Percentiles rank a stretch among this genome's conserved stretches.
These are phyloP conservation scores for Craniophora ligustri DNA, from an alignment of 2,888 invertebrate genomes.

Conservation along the genomic window DNA sequence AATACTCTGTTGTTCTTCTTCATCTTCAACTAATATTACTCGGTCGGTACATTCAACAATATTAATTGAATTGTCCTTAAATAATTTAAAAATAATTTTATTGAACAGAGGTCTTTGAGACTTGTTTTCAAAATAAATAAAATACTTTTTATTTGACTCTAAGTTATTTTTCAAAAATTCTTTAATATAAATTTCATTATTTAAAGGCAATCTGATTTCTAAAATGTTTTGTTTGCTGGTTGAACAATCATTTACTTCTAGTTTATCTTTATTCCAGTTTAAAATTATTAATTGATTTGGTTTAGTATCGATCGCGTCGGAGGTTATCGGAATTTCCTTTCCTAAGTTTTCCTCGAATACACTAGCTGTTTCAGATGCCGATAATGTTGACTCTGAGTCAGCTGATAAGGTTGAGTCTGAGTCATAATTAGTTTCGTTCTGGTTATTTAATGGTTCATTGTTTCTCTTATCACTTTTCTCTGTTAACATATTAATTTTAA, in stretches of 20 bases:
- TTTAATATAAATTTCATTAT: no score
- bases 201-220: slow-evolving; percentile 48
- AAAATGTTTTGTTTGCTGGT: slow-evolving; percentile 49
- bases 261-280: slow-evolving; percentile 43
- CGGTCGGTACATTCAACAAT: slow-evolving; percentile 51
- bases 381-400: background rate
- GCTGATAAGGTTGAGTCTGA: background rate
- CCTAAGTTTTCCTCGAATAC: no score
- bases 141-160: slow-evolving; percentile 44
- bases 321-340: slow-evolving; percentile 45
- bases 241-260: slow-evolving; percentile 45
- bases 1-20: slow-evolving; percentile 39
- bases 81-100: slow-evolving; percentile 20
- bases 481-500: background rate
- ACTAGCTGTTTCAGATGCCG: slow-evolving; percentile 1
- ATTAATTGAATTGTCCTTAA: slow-evolving; percentile 38
- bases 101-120: slow-evolving; percentile 3
- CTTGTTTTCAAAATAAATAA: slow-evolving; percentile 47
- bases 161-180: slow-evolving; percentile 54
- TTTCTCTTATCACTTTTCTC: no score
- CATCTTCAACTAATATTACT: slow-evolving; percentile 31
- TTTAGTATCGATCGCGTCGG: slow-evolving; percentile 58
- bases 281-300: slow-evolving; percentile 54
- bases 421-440: background rate
- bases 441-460: background rate